A percentile compares a stretch with the other conserved stretches of the same genome.
phyloP scores from a whole-genome alignment of 2,797 vertebrate genomes.

The Amazona finschi region DNA sequence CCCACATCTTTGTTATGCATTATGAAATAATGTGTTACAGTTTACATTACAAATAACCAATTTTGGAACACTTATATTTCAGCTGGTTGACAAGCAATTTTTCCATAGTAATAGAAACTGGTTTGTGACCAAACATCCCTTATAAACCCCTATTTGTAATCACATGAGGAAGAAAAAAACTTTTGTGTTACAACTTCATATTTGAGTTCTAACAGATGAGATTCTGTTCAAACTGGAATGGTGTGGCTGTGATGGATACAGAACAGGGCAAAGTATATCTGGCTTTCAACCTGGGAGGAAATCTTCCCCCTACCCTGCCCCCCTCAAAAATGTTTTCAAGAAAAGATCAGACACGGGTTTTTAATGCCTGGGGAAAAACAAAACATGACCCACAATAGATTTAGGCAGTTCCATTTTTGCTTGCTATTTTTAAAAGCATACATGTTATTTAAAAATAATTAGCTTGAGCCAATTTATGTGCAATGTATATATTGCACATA shows the following conservation, averaged over 20 bases:
- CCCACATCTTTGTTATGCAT: neutral
- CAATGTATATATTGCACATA: constrained; percentile 43
- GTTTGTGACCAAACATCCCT: neutral
- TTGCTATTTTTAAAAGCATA: constrained; percentile 57
- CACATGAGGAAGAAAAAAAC: rapidly evolving
- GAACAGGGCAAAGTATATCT: constrained; percentile 40
- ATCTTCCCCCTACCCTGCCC: neutral
- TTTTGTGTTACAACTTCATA: neutral
- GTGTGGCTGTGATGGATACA: constrained; percentile 31
- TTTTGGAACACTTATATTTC: neutral
- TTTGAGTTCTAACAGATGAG: constrained; percentile 1
- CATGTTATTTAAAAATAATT: constrained; percentile 62
- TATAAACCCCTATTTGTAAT: neutral
- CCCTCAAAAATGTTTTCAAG: constrained; percentile 35
- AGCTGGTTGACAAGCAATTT: neutral
- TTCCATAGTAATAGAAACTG: neutral
- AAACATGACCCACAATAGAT: constrained; percentile 23
- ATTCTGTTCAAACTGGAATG: neutral
- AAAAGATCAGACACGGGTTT: constrained; percentile 40
- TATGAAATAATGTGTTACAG: neutral
- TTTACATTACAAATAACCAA: neutral
- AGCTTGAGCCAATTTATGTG: constrained; percentile 50
- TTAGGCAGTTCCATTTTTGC: constrained; percentile 50
- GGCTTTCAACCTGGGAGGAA: constrained; percentile 43
- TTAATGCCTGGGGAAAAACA: constrained; percentile 51